These are phyloP conservation scores for Halichoerus grypus DNA, from an alignment of 2,113 vertebrate species.

Conservation along the genomic window DNA sequence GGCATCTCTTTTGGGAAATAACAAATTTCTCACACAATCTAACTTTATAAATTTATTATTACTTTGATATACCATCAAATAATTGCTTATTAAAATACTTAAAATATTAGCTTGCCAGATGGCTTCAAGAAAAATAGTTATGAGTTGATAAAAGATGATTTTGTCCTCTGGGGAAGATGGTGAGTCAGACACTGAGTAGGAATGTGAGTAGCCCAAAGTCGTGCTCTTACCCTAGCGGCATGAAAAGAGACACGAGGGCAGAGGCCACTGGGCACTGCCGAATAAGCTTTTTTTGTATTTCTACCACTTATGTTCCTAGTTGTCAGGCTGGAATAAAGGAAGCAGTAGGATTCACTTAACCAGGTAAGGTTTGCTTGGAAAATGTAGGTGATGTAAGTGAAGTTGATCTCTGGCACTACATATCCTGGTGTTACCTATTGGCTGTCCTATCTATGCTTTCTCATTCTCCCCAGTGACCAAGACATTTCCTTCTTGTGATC, in stretches of 20 bases:
- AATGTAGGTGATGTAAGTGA: not conserved
- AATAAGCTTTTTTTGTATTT: not conserved
- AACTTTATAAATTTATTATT: not conserved
- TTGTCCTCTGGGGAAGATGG: not conserved
- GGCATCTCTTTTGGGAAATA: not conserved
- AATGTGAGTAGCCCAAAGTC: not conserved
- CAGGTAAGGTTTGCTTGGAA: not conserved
- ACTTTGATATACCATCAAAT: not conserved
- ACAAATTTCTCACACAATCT: not conserved
- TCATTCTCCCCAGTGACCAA: not conserved
- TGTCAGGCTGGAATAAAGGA: not conserved
- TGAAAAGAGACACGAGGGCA: not conserved
- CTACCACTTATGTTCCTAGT: too few relatives aligned
- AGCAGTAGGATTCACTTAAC: not conserved
- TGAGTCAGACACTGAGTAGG: not conserved
- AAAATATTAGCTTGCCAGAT: not conserved
- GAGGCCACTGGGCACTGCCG: too few relatives aligned
- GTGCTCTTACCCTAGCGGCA: not conserved
- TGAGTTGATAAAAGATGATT: not conserved
- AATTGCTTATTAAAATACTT: conserved; percentile 22
- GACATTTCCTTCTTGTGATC: not conserved
- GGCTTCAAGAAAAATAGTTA: conserved; percentile 12
- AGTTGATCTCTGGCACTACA: not conserved
- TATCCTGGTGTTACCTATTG: not conserved
- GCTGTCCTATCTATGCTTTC: not conserved